Evolutionary conservation across 1,140 invertebrate genomes (phyloP).

Genomic region (Trichonephila clavipes): DNA sequence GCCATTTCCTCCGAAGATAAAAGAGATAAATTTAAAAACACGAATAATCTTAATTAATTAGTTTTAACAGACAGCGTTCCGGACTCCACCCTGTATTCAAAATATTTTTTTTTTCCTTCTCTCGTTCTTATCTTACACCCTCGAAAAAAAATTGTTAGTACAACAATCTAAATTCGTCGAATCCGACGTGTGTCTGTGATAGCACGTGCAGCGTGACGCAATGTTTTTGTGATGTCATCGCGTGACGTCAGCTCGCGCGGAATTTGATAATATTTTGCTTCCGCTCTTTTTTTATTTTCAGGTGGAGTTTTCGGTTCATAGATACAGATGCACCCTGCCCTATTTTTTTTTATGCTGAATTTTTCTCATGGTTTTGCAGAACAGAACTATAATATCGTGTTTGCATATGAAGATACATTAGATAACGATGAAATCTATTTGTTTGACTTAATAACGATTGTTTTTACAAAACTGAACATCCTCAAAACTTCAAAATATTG

Average conservation of each 20-base stretch:
- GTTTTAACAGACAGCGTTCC: slow-evolving; percentile 4
- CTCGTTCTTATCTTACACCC: not conserved
- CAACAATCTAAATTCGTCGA: not conserved
- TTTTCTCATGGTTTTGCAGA: not conserved
- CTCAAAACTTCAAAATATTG: too few species aligned
- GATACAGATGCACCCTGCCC: not conserved
- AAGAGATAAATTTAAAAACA: not conserved
- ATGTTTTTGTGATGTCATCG: not conserved
- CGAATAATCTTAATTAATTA: slow-evolving; percentile 16
- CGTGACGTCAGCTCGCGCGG: not conserved
- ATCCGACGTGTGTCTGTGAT: not conserved
- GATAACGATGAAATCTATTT: too few species aligned
- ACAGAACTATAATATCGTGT: not conserved
- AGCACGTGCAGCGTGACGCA: slow-evolving; percentile 12
- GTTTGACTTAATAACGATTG: too few species aligned
- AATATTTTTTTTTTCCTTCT: not conserved
- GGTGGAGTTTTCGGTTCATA: not conserved
- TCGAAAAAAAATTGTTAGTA: not conserved
- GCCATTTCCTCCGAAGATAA: not conserved
- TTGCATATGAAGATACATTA: too few species aligned
- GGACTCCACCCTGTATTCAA: not conserved
- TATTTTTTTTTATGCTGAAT: not conserved
- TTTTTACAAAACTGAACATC: too few species aligned
- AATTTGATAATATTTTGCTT: not conserved
- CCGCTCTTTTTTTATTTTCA: not conserved